Evolutionary conservation across 1,140 invertebrate genomes (phyloP), one percentile per base, ranked within the genome.

Genomic region (Polypedilum vanderplanki): DNA sequence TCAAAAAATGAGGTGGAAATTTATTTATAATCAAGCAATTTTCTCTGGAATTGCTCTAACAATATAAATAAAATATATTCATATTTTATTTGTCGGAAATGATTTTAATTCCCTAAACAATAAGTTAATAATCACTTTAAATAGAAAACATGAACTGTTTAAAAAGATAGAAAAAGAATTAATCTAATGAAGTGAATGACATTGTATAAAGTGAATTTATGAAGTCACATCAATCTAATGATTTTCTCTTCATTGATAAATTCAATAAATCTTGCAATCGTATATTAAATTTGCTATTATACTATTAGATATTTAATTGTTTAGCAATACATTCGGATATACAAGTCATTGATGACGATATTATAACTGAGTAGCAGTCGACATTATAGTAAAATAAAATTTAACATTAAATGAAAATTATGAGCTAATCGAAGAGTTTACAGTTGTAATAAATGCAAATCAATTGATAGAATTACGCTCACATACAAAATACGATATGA

Each of bases 201-300:
- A 57, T 57, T 57, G 46, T 57, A 57, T n/a, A n/a, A 57, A 57
- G 46, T 57, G 46, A 57, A n/a, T 57, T 57, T 57, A 57, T 57
- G 46, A 57, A 57, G 10, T 9, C 41, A 46, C 12, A 57, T 57
- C 10, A 57, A 57, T 57, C 46, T 57, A 46, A 12, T 15, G 8
- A 4, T 57, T 57, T 57, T 15, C n/a, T n/a, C n/a, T 57, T 12
- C 46, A 57, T 57, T 12, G 46, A 57, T 57, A 57, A 57, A 57
- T 33, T 33, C 24, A 33, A 33, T 33, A 33, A 33, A 33, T 33
- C 24, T 33, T 33, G 24, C 24, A 33, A 5, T 33, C 5, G 5
- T 33, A 33, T 5, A 33, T 3, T 33, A 33, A 33, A 33, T 33
- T 33, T 33, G 24, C 24, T 1, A 33, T 33, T 33, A 33, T 1